Evolutionary conservation across 2,888 invertebrate species (phyloP).

Genomic region (Sipha maydis): DNA sequence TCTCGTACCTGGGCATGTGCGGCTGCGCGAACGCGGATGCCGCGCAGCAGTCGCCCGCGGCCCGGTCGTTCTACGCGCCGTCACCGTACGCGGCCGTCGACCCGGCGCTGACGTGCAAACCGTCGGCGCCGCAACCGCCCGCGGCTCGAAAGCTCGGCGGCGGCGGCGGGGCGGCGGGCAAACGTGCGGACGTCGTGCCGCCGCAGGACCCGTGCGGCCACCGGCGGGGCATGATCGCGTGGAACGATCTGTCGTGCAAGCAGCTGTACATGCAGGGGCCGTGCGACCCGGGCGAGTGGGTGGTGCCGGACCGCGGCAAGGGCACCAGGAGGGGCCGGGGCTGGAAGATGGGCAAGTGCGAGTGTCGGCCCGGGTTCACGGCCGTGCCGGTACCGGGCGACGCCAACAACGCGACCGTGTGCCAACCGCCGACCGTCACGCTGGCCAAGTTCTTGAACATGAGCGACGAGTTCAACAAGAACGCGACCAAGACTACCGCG

Average conservation of each 20-base stretch:
- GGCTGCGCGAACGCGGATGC: constrained; percentile 72
- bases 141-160: constrained; percentile 66
- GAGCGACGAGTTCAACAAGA: constrained; percentile 45
- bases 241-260: constrained; percentile 77
- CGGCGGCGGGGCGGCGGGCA: constrained; percentile 65
- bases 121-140: constrained; percentile 67
- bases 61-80: constrained; percentile 41
- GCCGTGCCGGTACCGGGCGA: constrained; percentile 65
- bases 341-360: constrained; percentile 72
- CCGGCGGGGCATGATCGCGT: constrained; percentile 69
- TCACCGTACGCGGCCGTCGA: constrained; percentile 63
- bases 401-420: constrained; percentile 68
- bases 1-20: constrained; percentile 85
- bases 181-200: not conserved
- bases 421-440: constrained; percentile 74
- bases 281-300: constrained; percentile 78
- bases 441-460: constrained; percentile 75
- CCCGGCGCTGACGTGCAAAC: constrained; percentile 65
- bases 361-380: constrained; percentile 77
- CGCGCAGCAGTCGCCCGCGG: not conserved
- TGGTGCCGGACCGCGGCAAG: constrained; percentile 71
- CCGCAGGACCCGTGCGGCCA: constrained; percentile 63
- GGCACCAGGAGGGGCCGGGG: constrained; percentile 65
- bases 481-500: not conserved
- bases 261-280: constrained; percentile 82